Evolutionary conservation across 92 coral and sea anemone species (phyloP).

Genomic region (Montipora capitata): DNA sequence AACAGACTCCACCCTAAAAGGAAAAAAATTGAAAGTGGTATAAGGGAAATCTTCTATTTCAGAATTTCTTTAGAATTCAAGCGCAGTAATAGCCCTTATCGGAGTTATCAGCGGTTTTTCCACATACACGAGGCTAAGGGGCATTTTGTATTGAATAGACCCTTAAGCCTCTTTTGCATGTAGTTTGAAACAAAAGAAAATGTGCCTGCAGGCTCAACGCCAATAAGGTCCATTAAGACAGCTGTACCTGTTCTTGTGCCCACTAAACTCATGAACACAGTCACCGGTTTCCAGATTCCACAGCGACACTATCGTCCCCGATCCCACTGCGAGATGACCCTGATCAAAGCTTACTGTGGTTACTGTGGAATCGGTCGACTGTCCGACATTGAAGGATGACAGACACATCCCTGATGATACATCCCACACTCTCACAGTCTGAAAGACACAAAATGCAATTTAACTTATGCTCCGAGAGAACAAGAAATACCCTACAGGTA

Average conservation of each 20-base stretch:
- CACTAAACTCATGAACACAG: constrained; percentile 87
- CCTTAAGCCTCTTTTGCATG: no score
- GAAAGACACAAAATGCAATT: background rate
- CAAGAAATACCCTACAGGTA: no score
- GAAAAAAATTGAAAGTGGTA: background rate
- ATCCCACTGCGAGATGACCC: constrained; percentile 90
- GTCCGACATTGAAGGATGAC: constrained; percentile 83
- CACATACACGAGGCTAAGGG: no score
- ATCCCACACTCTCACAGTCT: constrained; percentile 98
- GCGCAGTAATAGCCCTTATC: no score
- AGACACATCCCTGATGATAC: constrained; percentile 88
- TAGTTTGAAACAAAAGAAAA: no score
- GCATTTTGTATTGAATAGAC: no score
- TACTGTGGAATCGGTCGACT: constrained; percentile 81
- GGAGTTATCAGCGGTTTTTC: no score
- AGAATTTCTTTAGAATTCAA: no score
- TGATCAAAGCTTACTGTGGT: constrained; percentile 92
- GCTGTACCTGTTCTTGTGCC: constrained; percentile 92
- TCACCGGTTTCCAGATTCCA: constrained; percentile 88
- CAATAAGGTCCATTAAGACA: no score
- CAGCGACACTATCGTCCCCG: constrained; percentile 87
- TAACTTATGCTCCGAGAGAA: no score
- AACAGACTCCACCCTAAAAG: constrained; percentile 88
- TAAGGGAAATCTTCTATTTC: background rate
- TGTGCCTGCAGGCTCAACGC: no score